Base-by-base conservation (phyloP, 2,113 vertebrate genomes). In the Erpornis zantholeuca region DNA sequence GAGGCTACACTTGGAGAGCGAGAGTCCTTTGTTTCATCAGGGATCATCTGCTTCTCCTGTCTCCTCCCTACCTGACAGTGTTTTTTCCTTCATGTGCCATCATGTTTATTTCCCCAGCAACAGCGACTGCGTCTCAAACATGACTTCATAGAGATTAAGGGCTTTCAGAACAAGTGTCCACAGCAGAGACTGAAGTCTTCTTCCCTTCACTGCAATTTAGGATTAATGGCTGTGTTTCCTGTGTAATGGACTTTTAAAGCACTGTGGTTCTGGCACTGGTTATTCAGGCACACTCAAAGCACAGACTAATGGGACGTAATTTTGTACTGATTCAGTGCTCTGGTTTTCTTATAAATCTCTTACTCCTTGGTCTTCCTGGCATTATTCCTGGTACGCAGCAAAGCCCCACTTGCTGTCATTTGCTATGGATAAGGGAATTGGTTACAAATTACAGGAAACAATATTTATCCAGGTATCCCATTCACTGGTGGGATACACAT, bases 81-180 rank as follows among this genome's bases (percentile, higher is more conserved):
- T 0, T 82, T 78, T 81, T 73, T 83, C 12, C 38, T 72, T 80
- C 13, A 0, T 75, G 44, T 88, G 80, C 76, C 60, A 59, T 95
- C 81, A 29, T 21, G 70, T 88, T 91, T 94, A 96, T 94, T 94
- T 91, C 82, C 93, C 64, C 94, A 96, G 87, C 89, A 96, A 91
- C 92, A 93, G 64, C 5, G 0, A 72, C 24, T 73, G 44, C 72
- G 27, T 78, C 79, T 92, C 76, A 75, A 83, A 68, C 36, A 5
- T 49, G 45, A 80, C 76, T 92, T 80, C 20, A 31, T 15, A 69
- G 47, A 45, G 49, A 79, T 70, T 81, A 75, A 81, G 82, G 92
- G 47, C 60, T 78, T 88, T 59, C 52, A 81, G 73, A 96, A 56
- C 1, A 33, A 78, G 84, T 0, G 0, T 52, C 69, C 52, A 61